Base-by-base conservation (phyloP, 1,140 invertebrate species). In the Pseudoatta argentina region DNA sequence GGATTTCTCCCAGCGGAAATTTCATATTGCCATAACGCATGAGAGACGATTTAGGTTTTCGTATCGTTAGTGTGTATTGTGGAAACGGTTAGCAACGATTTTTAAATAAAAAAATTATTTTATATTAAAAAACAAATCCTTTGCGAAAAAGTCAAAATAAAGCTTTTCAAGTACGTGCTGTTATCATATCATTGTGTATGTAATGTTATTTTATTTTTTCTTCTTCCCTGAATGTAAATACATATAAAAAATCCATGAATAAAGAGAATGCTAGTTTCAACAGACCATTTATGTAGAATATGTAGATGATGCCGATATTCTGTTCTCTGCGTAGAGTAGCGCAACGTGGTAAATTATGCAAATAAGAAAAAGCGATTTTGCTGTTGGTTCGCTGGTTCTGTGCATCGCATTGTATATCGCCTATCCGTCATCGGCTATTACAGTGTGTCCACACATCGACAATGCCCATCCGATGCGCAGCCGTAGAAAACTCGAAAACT, bases 291-390 rank as follows among this genome's bases (percentile, higher is more conserved):
- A 79, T 79, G n/a, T 61, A 63, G 14, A 59, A 44, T 67, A 79
- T 79, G 30, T 61, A 63, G 14, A 59, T 76, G n/a, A 59, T 61
- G 53, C 6, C 53, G 27, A 59, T 39, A 44, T 24, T 59, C n/a
- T 14, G 12, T 57, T n/a, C 55, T 44, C 30, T 12, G 8, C 14
- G 30, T 34, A 34, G 14, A 39, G 3, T 39, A 59, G 73, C 44
- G 76, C 27, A 27, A 79, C 27, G 34, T 34, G 27, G 61, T 76
- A 57, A 86, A 88, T 91, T 91, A 88, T 90, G 89, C 71, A 87
- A 91, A 91, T 88, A 63, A 53, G 69, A 79, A 85, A 57, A 76
- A 90, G 86, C 86, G 76, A 86, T 91, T 90, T 88, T 73, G 71
- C 39, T 18, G 53, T 27, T 48, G 51, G 34, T 73, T 55, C 48